phyloP scores from a whole-genome alignment of 2,113 vertebrate species.

The Mirounga angustirostris region DNA sequence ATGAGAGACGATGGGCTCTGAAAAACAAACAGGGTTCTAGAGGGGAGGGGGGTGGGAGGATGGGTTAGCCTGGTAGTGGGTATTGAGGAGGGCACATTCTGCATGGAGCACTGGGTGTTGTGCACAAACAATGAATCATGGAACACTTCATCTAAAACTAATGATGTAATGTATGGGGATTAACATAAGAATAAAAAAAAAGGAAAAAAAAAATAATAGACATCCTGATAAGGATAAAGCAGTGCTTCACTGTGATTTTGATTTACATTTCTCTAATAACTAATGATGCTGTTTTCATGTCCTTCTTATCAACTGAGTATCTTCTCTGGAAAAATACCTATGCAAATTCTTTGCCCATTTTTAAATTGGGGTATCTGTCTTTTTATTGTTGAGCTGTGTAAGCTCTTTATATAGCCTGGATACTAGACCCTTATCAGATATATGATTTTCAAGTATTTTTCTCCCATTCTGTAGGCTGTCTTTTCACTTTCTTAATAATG shows the following conservation, averaged over 20 bases:
- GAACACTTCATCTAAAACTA: too few relatives aligned
- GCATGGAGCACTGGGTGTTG: too few relatives aligned
- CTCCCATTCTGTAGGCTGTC: background rate
- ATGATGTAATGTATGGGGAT: too few relatives aligned
- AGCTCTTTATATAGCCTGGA: background rate
- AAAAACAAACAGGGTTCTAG: too few relatives aligned
- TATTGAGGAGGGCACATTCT: too few relatives aligned
- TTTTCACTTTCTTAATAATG: constrained; percentile 22
- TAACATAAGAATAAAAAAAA: too few relatives aligned
- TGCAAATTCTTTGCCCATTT: background rate
- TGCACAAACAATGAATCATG: too few relatives aligned
- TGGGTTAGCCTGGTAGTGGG: too few relatives aligned
- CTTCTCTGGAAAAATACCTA: background rate
- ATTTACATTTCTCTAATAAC: background rate
- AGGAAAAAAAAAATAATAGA: background rate
- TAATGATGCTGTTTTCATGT: background rate
- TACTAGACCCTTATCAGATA: background rate
- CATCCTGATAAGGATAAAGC: background rate
- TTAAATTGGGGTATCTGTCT: background rate
- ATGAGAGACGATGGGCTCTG: too few relatives aligned
- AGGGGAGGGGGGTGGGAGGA: too few relatives aligned
- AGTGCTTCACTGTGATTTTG: background rate
- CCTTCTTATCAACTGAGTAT: background rate
- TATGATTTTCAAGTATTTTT: constrained; percentile 29
- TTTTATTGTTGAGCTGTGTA: background rate